Evolutionary conservation across 2,888 invertebrate species (phyloP).

Genomic region (Metopia argyrocephala): DNA sequence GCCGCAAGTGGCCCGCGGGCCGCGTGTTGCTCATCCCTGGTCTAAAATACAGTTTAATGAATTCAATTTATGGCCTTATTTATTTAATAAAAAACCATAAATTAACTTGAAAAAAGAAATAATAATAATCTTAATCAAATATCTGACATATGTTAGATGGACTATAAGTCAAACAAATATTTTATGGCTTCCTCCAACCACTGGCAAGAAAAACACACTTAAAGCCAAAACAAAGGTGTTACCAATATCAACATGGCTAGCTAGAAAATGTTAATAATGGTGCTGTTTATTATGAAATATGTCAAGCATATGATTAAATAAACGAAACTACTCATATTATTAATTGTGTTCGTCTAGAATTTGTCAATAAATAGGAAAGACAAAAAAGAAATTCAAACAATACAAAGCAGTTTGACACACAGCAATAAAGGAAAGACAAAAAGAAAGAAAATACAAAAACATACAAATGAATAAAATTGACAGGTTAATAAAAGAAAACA

Average conservation of each 20-base stretch:
- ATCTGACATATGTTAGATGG: not conserved
- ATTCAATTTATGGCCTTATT: not conserved
- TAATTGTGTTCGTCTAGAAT: constrained; percentile 10
- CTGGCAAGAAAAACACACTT: not conserved
- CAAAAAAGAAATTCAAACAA: not conserved
- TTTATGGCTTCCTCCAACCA: not conserved
- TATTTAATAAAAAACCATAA: not conserved
- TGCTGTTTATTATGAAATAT: not conserved
- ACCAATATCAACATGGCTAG: not conserved
- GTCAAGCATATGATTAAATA: not conserved
- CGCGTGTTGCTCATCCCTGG: no score
- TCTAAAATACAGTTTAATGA: not conserved
- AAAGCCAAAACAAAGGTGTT: not conserved
- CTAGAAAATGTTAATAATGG: not conserved
- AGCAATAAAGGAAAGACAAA: not conserved
- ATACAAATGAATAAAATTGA: not conserved
- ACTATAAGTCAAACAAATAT: not conserved
- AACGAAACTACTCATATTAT: not conserved
- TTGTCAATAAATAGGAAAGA: constrained; percentile 12
- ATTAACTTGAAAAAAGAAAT: not conserved
- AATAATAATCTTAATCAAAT: constrained; percentile 1
- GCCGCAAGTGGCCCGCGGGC: no score
- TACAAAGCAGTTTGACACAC: no score
- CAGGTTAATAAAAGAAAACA: not conserved
- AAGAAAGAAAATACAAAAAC: not conserved